Percentiles rank a stretch among this genome's conserved stretches.
phyloP scores from a whole-genome alignment of 92 coral and sea anemone species.

The Zoanthus sociatus region DNA sequence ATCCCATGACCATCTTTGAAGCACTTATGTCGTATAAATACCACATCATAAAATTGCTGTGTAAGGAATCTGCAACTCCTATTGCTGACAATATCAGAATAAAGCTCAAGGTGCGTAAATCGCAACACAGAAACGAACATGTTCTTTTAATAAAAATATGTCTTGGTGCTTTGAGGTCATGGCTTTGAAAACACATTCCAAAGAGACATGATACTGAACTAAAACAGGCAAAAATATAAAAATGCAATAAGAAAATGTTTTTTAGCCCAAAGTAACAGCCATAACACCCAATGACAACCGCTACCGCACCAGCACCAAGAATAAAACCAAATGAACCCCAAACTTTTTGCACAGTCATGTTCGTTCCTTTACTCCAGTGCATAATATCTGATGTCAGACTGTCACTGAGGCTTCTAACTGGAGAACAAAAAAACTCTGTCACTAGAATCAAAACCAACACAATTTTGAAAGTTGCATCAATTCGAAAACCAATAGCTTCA shows the following conservation, averaged over 20 bases:
- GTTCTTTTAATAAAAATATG: constrained; percentile 74
- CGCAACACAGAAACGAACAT: constrained; percentile 75
- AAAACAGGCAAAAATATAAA: constrained; percentile 76
- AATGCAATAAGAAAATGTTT: constrained; percentile 88
- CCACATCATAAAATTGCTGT: constrained; percentile 95
- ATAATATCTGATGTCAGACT: constrained; percentile 75
- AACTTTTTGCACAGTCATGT: constrained; percentile 41
- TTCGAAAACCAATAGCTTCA: constrained; percentile 71
- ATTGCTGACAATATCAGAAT: constrained; percentile 77
- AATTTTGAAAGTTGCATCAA: constrained; percentile 73
- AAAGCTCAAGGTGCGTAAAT: constrained; percentile 74
- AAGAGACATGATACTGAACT: constrained; percentile 76
- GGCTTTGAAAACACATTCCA: constrained; percentile 73
- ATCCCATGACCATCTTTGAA: constrained; percentile 81
- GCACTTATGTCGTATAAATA: constrained; percentile 90
- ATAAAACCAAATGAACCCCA: constrained; percentile 82
- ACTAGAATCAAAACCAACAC: constrained; percentile 66
- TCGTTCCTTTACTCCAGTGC: constrained; percentile 68
- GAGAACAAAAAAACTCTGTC: constrained; percentile 82
- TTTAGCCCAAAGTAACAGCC: constrained; percentile 77
- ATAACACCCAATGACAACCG: constrained; percentile 73
- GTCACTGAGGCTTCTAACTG: constrained; percentile 71
- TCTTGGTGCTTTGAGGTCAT: constrained; percentile 77
- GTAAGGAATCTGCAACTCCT: constrained; percentile 94
- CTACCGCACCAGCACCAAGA: constrained; percentile 74